Evolutionary conservation across 1,140 invertebrate species (phyloP), one percentile per base, ranked within the genome.

Genomic region (Venturia canescens): DNA sequence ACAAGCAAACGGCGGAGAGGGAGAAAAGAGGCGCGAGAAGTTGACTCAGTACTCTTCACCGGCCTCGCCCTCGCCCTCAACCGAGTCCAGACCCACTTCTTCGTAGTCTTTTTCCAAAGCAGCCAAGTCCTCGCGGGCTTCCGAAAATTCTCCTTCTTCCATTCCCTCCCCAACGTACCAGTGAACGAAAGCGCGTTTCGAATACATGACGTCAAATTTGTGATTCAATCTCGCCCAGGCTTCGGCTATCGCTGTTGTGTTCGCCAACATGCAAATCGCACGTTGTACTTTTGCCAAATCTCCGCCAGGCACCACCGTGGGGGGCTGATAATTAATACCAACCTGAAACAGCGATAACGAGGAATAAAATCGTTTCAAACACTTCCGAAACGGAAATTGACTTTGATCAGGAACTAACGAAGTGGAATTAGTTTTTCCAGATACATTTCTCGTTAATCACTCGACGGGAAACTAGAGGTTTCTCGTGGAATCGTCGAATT

Each of bases 161-260:
- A 66, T 66, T 27, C 60, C 60, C 23, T 66, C 60, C 6, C 60
- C 60, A 66, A 66, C 60, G 23, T 66, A 66, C 60, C 60, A 66
- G 15, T 66, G 60, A 66, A 66, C 60, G 26, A 66, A 66, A 66
- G 60, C 60, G 4, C 60, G 60, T 13, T 66, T 66, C 6, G 60
- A 66, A 27, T 66, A 66, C 60, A 66, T 66, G 9, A 66, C 60
- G 16, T 66, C 60, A 23, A 66, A 66, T 66, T 66, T 66, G 60
- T 66, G 60, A 66, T 66, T 66, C 60, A 66, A 66, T 26, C 60
- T n/a, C 9, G 60, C 60, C 60, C 60, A 66, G 27, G 60, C 60
- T 66, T 66, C 60, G 60, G 60, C 60, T 23, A 66, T 66, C n/a
- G 60, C 60, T 27, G 60, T 66, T 66, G 60, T 66, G 27, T 66